These are phyloP conservation scores for Ectemnius lituratus DNA, from an alignment of 2,888 invertebrate species.

Conservation along the genomic window DNA sequence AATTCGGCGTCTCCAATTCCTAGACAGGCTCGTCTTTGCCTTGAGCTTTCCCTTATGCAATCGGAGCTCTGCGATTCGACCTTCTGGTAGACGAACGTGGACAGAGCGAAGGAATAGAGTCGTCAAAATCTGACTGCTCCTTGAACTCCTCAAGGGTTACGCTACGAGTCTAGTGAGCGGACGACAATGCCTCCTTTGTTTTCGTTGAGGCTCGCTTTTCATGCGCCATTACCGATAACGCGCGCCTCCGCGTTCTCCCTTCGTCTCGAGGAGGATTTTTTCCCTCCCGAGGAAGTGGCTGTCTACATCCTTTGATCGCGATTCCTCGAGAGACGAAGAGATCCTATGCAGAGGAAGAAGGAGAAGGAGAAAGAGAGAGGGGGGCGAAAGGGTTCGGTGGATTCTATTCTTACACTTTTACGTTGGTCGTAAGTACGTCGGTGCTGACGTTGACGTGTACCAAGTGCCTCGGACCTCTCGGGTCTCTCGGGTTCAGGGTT, in stretches of 20 bases:
- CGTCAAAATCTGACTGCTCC: constrained; percentile 47
- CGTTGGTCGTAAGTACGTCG: constrained; percentile 28
- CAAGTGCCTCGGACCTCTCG: constrained; percentile 52
- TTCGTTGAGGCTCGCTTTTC: constrained; percentile 43
- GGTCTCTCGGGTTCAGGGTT: constrained; percentile 31
- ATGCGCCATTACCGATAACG: constrained; percentile 46
- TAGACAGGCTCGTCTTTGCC: neutral
- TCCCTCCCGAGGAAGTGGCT: constrained; percentile 33
- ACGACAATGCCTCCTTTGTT: constrained; percentile 58
- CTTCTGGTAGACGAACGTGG: constrained; percentile 4
- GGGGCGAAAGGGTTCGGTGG: constrained; percentile 46
- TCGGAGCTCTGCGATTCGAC: neutral
- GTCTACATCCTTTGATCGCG: constrained; percentile 16
- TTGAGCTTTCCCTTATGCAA: neutral
- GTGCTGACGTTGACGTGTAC: constrained; percentile 60
- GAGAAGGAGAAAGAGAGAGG: constrained; percentile 15
- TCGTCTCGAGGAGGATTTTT: constrained; percentile 37
- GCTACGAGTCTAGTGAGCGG: constrained; percentile 16
- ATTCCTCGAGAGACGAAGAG: neutral
- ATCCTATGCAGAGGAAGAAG: neutral
- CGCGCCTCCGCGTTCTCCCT: constrained; percentile 18
- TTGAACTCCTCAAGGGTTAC: constrained; percentile 32
- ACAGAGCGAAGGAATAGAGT: constrained; percentile 43
- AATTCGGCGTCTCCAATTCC: neutral
- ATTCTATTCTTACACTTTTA: constrained; percentile 59